Evolutionary conservation across 2,888 invertebrate species (phyloP), one percentile per base, ranked within the genome.

Genomic region (Epinotia ramella): DNA sequence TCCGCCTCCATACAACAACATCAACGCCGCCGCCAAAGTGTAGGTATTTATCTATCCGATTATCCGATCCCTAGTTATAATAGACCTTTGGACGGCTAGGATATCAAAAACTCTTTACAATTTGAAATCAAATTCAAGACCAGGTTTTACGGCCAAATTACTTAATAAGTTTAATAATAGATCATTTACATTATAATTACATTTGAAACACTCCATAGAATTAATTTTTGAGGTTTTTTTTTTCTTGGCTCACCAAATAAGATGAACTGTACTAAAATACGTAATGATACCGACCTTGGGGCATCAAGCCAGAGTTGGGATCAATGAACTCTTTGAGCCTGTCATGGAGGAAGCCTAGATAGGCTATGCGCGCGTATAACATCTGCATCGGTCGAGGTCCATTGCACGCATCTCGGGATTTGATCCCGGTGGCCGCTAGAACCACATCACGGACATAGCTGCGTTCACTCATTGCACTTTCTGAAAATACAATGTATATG

Each of bases 351-450:
- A 96, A 97, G 66, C 99, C 99, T 68, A 98, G 95, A 84, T 98
- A 98, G 0, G 98, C 96, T 60, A 99, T 94, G 65, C 98, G 95
- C 69, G 97, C 91, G 57, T 98, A 95, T 82, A 97, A 91, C 93
- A 86, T 97, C 95, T 79, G 96, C 95, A 82, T 95, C 86, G 83
- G 96, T 81, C 94, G 90, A 40, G 91, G 83, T 40, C 84, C 84
- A 12, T 74, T 78, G 40, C 80, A 80, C 6, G 85, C 96, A 82
- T 96, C 95, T 82, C 96, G 96, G 24, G 98, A 97, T 83, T 97
- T 97, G 77, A 99, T 97, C 4, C 99, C 99, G 86, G 98, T 98
- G 79, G 99, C 97, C 1, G 97, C 96, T 84, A 97, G 97, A 67
- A 99, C 96, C 13, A 98, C 95, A 84, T 98, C 98, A 83, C 97